Evolutionary conservation across 1,140 invertebrate genomes (phyloP).

Genomic region (Papilio xuthus): DNA sequence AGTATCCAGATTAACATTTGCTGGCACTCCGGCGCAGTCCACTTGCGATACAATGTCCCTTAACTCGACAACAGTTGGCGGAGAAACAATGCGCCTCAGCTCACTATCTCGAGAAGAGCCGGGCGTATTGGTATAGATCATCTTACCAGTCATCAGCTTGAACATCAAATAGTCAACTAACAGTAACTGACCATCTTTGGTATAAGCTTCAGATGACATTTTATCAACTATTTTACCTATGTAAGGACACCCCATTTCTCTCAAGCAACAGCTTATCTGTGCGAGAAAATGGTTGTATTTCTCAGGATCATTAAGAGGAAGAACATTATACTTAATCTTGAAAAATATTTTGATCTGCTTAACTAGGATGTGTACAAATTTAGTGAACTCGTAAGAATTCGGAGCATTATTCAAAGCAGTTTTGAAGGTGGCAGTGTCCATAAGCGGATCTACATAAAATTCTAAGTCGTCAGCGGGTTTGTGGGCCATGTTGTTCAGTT

Average conservation of each 20-base stretch:
- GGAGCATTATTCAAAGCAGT: background rate
- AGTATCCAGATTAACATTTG: background rate
- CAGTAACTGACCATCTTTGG: background rate
- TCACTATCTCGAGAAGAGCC: background rate
- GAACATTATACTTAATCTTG: background rate
- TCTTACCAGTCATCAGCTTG: background rate
- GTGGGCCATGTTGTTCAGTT: too few relatives aligned
- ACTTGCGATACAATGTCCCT: background rate
- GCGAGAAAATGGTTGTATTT: background rate
- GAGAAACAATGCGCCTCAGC: background rate
- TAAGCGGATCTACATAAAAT: background rate
- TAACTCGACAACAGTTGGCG: background rate
- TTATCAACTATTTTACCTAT: background rate
- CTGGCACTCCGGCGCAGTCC: background rate
- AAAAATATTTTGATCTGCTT: background rate
- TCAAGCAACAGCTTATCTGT: background rate
- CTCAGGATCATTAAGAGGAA: background rate
- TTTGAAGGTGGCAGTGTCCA: background rate
- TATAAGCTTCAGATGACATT: background rate
- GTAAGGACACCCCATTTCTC: background rate
- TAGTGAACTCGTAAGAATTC: background rate
- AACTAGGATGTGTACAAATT: background rate
- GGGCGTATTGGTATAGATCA: background rate
- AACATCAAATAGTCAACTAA: background rate
- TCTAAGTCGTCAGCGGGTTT: background rate